phyloP scores from a whole-genome alignment of 2,113 vertebrate species.

The Ginglymostoma cirratum region DNA sequence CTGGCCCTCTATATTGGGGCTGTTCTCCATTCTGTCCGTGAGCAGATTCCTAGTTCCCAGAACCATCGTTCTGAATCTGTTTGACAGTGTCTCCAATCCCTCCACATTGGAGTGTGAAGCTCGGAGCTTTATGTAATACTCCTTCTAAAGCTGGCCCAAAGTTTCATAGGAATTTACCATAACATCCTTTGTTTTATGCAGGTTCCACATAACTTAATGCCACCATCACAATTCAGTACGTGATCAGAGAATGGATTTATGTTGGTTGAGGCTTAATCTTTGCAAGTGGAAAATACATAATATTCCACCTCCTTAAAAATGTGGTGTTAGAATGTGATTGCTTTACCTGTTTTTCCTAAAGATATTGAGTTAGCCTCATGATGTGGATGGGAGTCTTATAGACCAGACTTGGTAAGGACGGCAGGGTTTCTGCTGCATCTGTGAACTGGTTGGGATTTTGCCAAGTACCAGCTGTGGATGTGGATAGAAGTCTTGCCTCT shows the following conservation, averaged over 20 bases:
- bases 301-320: no score
- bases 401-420: neutral
- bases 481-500: neutral
- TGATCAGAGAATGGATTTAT: neutral
- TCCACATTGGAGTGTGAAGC: no score
- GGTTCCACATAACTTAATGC: no score
- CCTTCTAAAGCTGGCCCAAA: no score
- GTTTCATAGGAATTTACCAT: no score
- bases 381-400: neutral
- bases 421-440: neutral
- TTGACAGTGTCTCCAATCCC: no score
- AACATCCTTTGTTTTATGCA: no score
- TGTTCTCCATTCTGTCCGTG: no score
- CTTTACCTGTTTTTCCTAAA: neutral
- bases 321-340: neutral
- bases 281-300: neutral
- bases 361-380: neutral
- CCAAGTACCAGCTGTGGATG: neutral
- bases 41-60: no score
- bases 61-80: no score
- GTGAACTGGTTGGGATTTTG: neutral
- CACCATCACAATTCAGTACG: neutral
- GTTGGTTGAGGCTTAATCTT: neutral
- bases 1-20: no score
- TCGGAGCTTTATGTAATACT: no score